Conservation (phyloP, 2,797 vertebrate genomes). For the Argya squamiceps region DNA sequence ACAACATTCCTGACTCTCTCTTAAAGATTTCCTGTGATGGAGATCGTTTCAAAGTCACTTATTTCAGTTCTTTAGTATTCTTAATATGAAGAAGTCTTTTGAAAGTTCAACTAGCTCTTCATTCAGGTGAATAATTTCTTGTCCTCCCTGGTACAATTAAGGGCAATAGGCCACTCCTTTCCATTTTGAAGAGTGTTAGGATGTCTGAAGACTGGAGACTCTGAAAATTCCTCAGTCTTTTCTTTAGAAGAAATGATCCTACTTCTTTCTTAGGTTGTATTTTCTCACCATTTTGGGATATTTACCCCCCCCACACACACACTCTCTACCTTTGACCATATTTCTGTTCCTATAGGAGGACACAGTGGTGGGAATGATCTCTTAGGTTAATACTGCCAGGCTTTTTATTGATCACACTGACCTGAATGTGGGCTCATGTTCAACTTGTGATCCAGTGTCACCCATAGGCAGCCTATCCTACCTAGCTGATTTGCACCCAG, state of each 20-base stretch:
- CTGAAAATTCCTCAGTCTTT: background rate
- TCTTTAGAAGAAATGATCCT: background rate
- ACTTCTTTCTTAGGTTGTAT: background rate
- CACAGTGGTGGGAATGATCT: background rate
- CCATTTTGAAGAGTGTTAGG: background rate
- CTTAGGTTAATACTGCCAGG: background rate
- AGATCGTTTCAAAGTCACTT: background rate
- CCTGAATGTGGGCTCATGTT: background rate
- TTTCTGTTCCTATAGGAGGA: background rate
- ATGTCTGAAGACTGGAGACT: background rate
- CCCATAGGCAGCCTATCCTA: background rate
- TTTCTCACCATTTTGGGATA: background rate
- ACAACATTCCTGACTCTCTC: conserved; percentile 36
- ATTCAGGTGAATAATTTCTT: background rate
- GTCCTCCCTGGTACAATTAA: background rate
- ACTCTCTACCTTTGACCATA: background rate
- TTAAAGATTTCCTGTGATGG: background rate
- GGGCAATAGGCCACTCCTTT: background rate
- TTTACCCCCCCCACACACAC: fast-evolving
- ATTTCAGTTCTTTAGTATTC: background rate
- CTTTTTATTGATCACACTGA: background rate
- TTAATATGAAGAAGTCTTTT: background rate
- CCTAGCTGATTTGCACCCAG: background rate
- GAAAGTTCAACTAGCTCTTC: background rate
- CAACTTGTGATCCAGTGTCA: background rate